Evolutionary conservation across 1,140 invertebrate genomes (phyloP).

Genomic region (Ostrea denselamellosa): DNA sequence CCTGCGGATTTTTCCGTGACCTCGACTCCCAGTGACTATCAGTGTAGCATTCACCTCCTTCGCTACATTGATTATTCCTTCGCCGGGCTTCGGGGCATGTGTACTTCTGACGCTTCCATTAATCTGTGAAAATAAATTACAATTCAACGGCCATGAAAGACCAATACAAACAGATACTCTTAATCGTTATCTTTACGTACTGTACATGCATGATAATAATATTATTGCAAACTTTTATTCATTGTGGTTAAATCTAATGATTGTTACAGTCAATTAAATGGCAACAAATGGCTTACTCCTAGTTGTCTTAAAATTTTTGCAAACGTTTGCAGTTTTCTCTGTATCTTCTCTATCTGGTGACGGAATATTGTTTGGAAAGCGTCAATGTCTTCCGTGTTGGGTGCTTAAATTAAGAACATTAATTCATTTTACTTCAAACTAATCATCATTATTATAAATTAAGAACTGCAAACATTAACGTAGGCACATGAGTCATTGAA

Average conservation of each 20-base stretch:
- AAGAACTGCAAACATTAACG: too few relatives aligned
- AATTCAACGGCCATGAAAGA: too few relatives aligned
- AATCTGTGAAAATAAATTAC: background rate
- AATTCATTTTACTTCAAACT: background rate
- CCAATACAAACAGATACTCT: too few relatives aligned
- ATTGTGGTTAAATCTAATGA: too few relatives aligned
- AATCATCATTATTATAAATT: too few relatives aligned
- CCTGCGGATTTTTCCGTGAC: slow-evolving; percentile 53
- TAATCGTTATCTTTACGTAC: too few relatives aligned
- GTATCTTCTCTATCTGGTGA: slow-evolving; percentile 33
- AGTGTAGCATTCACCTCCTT: slow-evolving; percentile 58
- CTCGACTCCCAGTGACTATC: slow-evolving; percentile 61
- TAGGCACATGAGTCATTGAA: too few relatives aligned
- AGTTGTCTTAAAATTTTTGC: slow-evolving; percentile 5
- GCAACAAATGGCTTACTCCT: background rate
- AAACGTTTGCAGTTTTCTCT: slow-evolving; percentile 19
- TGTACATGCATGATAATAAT: too few relatives aligned
- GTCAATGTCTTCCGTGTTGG: slow-evolving; percentile 28
- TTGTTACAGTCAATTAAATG: too few relatives aligned
- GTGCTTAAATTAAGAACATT: slow-evolving; percentile 6
- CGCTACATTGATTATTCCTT: slow-evolving; percentile 57
- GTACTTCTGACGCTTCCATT: slow-evolving; percentile 20
- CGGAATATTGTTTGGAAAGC: slow-evolving; percentile 35
- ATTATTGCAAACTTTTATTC: too few relatives aligned
- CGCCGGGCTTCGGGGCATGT: slow-evolving; percentile 48